phyloP scores from a whole-genome alignment of 2,113 vertebrate species.

The Pomatorhinus ruficollis region DNA sequence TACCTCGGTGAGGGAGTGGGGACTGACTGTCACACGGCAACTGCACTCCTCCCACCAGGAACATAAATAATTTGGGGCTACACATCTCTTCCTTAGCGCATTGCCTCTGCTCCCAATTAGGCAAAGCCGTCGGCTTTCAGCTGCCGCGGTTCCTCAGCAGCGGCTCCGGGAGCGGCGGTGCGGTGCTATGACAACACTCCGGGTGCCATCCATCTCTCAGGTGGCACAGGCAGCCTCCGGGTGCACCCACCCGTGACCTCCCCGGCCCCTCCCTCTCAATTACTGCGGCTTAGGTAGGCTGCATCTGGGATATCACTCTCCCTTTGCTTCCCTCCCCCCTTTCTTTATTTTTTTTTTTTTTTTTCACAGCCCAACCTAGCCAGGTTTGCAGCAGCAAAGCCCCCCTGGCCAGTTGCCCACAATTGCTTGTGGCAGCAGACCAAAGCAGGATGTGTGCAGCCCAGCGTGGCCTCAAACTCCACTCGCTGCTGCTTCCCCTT shows the following conservation, averaged over 20 bases:
- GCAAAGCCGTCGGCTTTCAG: neutral
- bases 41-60: neutral
- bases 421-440: neutral
- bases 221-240: neutral
- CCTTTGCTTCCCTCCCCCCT: neutral
- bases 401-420: neutral
- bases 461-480: fast-evolving
- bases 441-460: neutral
- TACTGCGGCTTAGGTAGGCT: neutral
- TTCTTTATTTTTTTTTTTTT: fast-evolving
- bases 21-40: neutral
- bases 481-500: neutral
- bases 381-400: neutral
- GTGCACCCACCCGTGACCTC: neutral
- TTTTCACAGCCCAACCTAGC: neutral
- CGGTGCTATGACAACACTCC: conserved; percentile 17
- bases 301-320: neutral
- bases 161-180: neutral
- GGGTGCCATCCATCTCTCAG: conserved; percentile 13
- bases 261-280: neutral
- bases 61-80: conserved; percentile 17
- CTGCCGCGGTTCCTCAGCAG: neutral
- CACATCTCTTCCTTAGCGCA: neutral
- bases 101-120: neutral
- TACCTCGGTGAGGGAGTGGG: neutral